Conservation (phyloP, 2,888 invertebrate genomes). For the Adelphocoris suturalis region DNA sequence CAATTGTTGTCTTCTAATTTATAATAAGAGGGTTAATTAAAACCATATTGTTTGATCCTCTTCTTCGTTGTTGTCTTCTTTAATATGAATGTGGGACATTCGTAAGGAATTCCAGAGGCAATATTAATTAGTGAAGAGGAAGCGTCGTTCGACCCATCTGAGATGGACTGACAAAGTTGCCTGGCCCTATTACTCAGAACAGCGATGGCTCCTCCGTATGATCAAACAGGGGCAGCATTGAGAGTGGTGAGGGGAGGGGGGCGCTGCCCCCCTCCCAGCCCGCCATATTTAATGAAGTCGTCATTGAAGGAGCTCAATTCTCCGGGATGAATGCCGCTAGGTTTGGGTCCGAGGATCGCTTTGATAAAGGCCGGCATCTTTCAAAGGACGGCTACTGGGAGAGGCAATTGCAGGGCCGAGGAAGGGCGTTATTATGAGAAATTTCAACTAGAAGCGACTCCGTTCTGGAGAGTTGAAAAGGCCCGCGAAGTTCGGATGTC, state of each 20-base stretch:
- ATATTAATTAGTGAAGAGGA: neutral
- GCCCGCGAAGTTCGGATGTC: slow-evolving; percentile 53
- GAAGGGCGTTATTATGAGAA: slow-evolving; percentile 57
- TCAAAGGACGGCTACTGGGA: slow-evolving; percentile 43
- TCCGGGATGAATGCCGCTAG: slow-evolving; percentile 44
- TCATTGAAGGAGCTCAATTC: slow-evolving; percentile 59
- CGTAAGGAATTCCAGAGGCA: neutral
- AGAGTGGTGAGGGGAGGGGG: neutral
- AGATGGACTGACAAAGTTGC: slow-evolving; percentile 13
- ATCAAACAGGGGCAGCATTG: slow-evolving; percentile 1
- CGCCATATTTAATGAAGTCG: slow-evolving; percentile 63
- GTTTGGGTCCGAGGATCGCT: slow-evolving; percentile 41
- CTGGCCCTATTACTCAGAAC: slow-evolving; percentile 6
- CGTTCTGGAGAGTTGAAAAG: slow-evolving; percentile 44
- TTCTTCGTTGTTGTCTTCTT: neutral
- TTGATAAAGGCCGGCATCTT: slow-evolving; percentile 61
- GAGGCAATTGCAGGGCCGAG: slow-evolving; percentile 38
- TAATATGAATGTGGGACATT: neutral
- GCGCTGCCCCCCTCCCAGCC: neutral
- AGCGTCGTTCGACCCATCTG: neutral
- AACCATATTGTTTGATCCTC: neutral
- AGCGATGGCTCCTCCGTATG: slow-evolving; percentile 11
- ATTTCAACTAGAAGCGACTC: slow-evolving; percentile 45
- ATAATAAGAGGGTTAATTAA: no score
- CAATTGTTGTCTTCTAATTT: no score